These are phyloP conservation scores for Typhlomys cinereus DNA, from an alignment of 2,113 vertebrate species.

Conservation along the genomic window DNA sequence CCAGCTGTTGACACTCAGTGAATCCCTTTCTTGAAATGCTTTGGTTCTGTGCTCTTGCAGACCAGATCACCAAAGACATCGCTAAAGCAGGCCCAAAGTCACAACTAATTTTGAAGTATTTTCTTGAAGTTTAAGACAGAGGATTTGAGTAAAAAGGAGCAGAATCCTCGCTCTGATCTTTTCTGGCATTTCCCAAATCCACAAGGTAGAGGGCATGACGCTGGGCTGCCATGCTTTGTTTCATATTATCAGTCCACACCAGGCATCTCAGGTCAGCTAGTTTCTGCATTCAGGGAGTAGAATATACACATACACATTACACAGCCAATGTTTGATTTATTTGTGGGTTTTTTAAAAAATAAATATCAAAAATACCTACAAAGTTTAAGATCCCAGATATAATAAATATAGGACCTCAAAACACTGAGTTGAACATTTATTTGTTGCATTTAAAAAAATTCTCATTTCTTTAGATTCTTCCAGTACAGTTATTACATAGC, in stretches of 20 bases:
- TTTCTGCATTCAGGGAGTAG: slow-evolving; percentile 37
- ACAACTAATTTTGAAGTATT: slow-evolving; percentile 64
- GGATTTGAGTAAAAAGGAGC: slow-evolving; percentile 54
- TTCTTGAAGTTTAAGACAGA: slow-evolving; percentile 70
- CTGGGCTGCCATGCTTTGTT: slow-evolving; percentile 22
- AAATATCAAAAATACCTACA: neutral
- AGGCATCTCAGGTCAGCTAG: neutral
- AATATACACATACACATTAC: neutral
- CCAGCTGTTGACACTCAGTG: slow-evolving; percentile 71
- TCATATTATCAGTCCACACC: neutral
- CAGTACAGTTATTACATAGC: neutral
- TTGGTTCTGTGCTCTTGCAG: slow-evolving; percentile 59
- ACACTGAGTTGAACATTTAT: neutral
- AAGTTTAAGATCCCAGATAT: neutral
- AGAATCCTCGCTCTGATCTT: slow-evolving; percentile 69
- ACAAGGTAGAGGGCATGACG: slow-evolving; percentile 48
- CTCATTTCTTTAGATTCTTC: neutral
- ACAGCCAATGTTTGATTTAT: neutral
- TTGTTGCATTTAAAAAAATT: neutral
- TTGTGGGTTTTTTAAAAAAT: slow-evolving; percentile 40
- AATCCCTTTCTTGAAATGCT: slow-evolving; percentile 62
- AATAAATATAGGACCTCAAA: slow-evolving; percentile 34
- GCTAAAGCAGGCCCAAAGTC: slow-evolving; percentile 32
- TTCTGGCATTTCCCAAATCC: slow-evolving; percentile 71
- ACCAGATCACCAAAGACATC: slow-evolving; percentile 48